Evolutionary conservation across 2,888 invertebrate species (phyloP), one percentile per base, ranked within the genome.

Genomic region (Parnassius apollo): DNA sequence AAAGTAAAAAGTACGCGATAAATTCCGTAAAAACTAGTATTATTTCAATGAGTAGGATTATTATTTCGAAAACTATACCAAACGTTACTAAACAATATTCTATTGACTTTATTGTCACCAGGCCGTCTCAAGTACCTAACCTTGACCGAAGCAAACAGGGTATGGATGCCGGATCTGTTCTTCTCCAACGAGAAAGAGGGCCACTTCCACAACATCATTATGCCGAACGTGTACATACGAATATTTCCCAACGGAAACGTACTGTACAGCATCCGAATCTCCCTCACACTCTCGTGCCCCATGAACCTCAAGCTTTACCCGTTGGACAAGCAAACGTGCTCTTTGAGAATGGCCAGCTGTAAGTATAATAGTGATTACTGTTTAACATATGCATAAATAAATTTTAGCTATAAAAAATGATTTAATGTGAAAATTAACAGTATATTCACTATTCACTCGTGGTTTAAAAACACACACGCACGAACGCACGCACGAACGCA

Each of bases 141-240:
- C 63, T 93, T 98, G 80, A 97, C 98, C 61, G 98, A 98, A 89
- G 97, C 98, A 61, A 97, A 96, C 90, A 95, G 97, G 74, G 97
- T 99, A 64, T 99, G 99, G 99, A 98, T 98, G 96, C 99, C 99
- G 46, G 99, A 99, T 93, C 93, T 98, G 73, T 99, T 98, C 94
- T 98, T 98, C 92, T 96, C 98, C 63, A 99, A 99, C 82, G 99
- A 99, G 92, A 99, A 99, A 87, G 97, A 98, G 82, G 99, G 98
- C 61, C 98, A 98, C 85, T 97, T 98, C 85, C 98, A 98, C 93
- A 97, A 98, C 86, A 98, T 98, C 88, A 98, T 98, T 86, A 98
- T 98, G 97, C 98, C 98, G 67, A 98, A 99, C 88, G 97, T 98
- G 72, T 98, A 99, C 93, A 97, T 99, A 83, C 94, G 99, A 73